Evolutionary conservation across 2,113 vertebrate species (phyloP).

Genomic region (Psittacula cyanocephala): DNA sequence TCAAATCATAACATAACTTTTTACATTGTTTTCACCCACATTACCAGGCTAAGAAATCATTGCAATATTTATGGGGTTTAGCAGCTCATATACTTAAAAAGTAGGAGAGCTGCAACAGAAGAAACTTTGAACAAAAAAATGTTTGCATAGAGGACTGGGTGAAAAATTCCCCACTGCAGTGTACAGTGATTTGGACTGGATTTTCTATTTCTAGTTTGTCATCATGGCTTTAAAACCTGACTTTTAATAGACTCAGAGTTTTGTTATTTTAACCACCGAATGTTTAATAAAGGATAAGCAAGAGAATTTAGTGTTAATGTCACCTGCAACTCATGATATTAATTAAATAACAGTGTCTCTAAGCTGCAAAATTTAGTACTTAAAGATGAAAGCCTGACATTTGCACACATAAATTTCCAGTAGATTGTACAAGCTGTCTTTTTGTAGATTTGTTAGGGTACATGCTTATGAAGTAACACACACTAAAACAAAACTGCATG

Average conservation of each 20-base stretch:
- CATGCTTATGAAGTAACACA: background rate
- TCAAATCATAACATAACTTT: background rate
- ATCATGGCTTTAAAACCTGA: background rate
- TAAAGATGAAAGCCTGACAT: slow-evolving; percentile 35
- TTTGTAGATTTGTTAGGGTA: background rate
- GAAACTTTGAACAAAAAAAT: background rate
- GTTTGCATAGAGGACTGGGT: background rate
- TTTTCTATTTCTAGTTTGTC: slow-evolving; percentile 6
- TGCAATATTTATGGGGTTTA: background rate
- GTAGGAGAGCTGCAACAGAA: background rate
- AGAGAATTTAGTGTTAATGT: slow-evolving; percentile 64
- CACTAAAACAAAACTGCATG: background rate
- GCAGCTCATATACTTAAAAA: background rate
- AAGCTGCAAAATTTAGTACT: background rate
- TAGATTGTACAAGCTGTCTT: background rate
- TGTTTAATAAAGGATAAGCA: slow-evolving; percentile 46
- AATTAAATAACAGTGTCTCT: slow-evolving; percentile 44
- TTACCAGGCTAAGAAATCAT: background rate
- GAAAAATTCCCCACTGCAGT: background rate
- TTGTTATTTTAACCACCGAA: background rate
- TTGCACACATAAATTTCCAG: slow-evolving; percentile 30
- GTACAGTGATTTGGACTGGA: background rate
- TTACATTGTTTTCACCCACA: background rate
- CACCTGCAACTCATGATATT: slow-evolving; percentile 1
- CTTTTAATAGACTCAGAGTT: slow-evolving; percentile 38